phyloP scores from a whole-genome alignment of 37 sponge, comb jelly and placozoan species.

The Cliona cf. orientalis region DNA sequence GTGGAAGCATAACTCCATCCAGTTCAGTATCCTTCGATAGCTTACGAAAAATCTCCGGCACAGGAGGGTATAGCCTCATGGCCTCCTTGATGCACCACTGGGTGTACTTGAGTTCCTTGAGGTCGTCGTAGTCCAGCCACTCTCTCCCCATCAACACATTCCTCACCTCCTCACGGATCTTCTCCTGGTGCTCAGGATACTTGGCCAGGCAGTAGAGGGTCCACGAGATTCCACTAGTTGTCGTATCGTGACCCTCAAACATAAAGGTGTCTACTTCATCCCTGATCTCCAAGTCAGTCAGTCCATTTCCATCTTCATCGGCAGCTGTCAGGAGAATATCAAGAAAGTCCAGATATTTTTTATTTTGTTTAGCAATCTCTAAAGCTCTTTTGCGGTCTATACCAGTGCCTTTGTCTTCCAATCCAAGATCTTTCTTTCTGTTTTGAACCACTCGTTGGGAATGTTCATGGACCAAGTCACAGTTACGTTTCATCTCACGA shows the following conservation, averaged over 20 bases:
- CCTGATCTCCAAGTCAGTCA: conserved; percentile 78
- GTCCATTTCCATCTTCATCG: conserved; percentile 71
- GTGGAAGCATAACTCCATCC: conserved; percentile 63
- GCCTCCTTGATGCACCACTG: conserved; percentile 86
- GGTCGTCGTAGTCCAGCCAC: conserved; percentile 43
- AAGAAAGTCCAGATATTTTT: conserved; percentile 52
- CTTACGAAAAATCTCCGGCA: conserved; percentile 39
- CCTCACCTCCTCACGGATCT: conserved; percentile 43
- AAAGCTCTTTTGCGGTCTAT: not conserved
- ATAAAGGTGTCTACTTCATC: conserved; percentile 89
- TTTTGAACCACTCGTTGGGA: conserved; percentile 3
- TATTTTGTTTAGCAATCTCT: not conserved
- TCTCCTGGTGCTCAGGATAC: conserved; percentile 73
- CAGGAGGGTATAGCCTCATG: conserved; percentile 87
- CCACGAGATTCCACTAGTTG: conserved; percentile 56
- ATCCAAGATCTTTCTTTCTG: conserved; percentile 8
- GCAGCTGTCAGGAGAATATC: conserved; percentile 69
- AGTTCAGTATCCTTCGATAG: conserved; percentile 57
- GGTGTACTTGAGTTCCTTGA: conserved; percentile 67
- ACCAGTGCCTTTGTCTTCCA: not conserved
- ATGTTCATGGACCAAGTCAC: conserved; percentile 11
- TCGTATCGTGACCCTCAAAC: conserved; percentile 87
- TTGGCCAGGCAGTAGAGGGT: conserved; percentile 54
- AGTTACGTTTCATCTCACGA: not conserved
- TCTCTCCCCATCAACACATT: not conserved